A percentile compares a stretch with the other conserved stretches of the same genome.
phyloP scores from a whole-genome alignment of 2,888 invertebrate species.

The Drosophila austrosaltans region DNA sequence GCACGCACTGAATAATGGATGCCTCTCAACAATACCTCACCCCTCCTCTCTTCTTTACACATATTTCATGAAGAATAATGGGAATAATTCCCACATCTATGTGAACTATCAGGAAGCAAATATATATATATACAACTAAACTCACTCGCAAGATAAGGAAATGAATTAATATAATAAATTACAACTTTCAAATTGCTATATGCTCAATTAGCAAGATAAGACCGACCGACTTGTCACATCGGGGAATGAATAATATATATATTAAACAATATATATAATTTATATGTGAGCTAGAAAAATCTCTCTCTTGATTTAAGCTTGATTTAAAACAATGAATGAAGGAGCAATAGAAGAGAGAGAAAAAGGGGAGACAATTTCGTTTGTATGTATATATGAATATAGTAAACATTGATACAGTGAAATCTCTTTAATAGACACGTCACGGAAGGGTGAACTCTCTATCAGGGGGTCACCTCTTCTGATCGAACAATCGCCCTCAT shows the following conservation, averaged over 20 bases:
- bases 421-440: no score
- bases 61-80: slow-evolving; percentile 1
- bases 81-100: background rate
- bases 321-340: no score
- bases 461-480: no score
- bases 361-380: no score
- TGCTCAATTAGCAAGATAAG: slow-evolving; percentile 9
- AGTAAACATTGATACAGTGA: no score
- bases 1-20: slow-evolving; percentile 71
- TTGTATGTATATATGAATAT: no score
- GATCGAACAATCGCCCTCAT: no score
- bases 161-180: slow-evolving; percentile 5
- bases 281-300: no score
- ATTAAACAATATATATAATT: no score
- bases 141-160: background rate
- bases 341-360: no score
- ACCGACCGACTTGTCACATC: background rate
- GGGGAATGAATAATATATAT: background rate
- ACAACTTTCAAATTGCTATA: slow-evolving; percentile 10
- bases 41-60: background rate
- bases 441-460: no score
- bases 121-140: background rate
- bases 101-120: background rate
- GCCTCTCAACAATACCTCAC: background rate
- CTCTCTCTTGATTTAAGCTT: no score